Evolutionary conservation across 2,888 invertebrate species (phyloP), one percentile per base, ranked within the genome.

Genomic region (Congeria kusceri): DNA sequence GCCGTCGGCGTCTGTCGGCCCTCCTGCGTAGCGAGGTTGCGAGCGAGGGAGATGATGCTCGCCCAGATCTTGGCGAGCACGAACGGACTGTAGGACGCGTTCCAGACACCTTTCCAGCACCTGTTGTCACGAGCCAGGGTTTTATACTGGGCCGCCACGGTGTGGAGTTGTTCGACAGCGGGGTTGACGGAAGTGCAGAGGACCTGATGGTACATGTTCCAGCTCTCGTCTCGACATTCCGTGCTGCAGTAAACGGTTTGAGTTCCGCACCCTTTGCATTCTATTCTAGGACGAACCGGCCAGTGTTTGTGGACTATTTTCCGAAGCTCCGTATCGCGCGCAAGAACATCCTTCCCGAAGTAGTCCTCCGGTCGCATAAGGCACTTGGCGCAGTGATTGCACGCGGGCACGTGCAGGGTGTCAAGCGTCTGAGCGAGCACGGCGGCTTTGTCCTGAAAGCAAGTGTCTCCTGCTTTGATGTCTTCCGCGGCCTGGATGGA

Each of bases 61-160:
- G 89, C 89, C 88, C 89, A 89, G 18, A 89, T 80, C 61, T 83
- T 84, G 2, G 89, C 90, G 28, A 91, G 58, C 7, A 89, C 77
- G 56, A 88, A 70, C 7, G 90, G 90, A 79, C 88, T 87, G 77
- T 87, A 91, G 1, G 87, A 86, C 18, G 89, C 88, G 58, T 88
- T 88, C 90, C 90, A 91, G 20, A 84, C 80, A 0, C 86, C 87
- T 7, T 85, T 79, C 79, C 85, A 86, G 3, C 68, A 71, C 3
- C 79, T 61, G 7, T 71, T 47, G 29, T 85, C 83, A 3, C 53
- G 23, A 0, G 75, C 61, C 23, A 85, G 53, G 13, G 63, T 66
- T 25, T 76, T 59, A 58, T 82, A 86, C n/a, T 86, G 71, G 25
- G 61, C 77, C 66, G 89, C 89, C 20, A 89, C 66, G 20, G 87